These are phyloP conservation scores for Argyrosomus regius DNA, from an alignment of 2,797 vertebrate genomes.

Conservation along the genomic window DNA sequence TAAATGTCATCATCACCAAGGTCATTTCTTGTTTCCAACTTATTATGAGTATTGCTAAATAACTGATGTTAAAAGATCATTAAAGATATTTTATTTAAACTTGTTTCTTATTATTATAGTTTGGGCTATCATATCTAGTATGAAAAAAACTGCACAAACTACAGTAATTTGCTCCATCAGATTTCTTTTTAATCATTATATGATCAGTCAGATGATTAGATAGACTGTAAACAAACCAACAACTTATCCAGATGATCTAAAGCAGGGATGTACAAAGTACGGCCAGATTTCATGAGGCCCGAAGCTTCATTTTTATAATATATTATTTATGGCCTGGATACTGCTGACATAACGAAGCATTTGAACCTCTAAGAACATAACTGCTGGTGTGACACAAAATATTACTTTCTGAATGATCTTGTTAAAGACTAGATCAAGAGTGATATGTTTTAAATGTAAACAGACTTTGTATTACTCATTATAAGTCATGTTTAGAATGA, in stretches of 20 bases:
- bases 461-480: too few species aligned
- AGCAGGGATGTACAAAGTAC: neutral
- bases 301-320: too few species aligned
- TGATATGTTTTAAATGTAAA: too few species aligned
- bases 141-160: neutral
- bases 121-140: neutral
- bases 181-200: too few species aligned
- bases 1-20: constrained; percentile 1
- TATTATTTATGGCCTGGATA: too few species aligned
- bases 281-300: too few species aligned
- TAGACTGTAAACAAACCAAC: neutral
- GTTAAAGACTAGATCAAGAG: too few species aligned
- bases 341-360: too few species aligned
- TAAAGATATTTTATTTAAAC: neutral
- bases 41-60: neutral
- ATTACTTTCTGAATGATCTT: too few species aligned
- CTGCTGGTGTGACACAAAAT: too few species aligned
- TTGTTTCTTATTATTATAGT: neutral
- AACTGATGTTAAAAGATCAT: neutral
- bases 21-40: constrained; percentile 1
- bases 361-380: too few species aligned
- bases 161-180: neutral
- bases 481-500: too few species aligned
- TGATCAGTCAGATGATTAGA: neutral
- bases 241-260: neutral